Conservation (phyloP, 2,113 vertebrate species). For the Porphyrio hochstetteri region DNA sequence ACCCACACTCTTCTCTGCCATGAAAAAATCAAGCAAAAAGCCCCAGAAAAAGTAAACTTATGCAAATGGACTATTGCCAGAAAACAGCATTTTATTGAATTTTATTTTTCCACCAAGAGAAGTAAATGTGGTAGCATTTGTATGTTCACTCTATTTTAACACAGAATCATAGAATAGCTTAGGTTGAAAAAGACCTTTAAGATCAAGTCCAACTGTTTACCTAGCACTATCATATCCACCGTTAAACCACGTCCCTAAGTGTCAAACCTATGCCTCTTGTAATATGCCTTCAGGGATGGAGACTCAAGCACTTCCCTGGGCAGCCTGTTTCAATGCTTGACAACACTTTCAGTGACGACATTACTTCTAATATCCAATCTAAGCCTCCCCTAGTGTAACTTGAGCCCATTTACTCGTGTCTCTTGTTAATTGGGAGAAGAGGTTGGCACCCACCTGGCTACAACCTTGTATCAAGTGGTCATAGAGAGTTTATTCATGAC, state of each 20-base stretch:
- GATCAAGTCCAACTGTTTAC: rapidly evolving
- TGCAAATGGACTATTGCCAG: background rate
- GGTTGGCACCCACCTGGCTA: rapidly evolving
- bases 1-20: too few relatives aligned
- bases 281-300: background rate
- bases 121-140: background rate
- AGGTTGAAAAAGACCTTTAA: background rate
- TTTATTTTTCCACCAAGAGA: background rate
- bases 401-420: background rate
- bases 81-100: background rate
- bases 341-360: background rate
- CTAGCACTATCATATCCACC: background rate
- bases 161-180: background rate
- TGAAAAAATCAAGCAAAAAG: too few relatives aligned
- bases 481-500: too few relatives aligned
- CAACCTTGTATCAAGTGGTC: too few relatives aligned
- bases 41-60: background rate
- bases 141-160: background rate
- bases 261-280: background rate
- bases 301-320: background rate
- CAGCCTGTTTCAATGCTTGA: background rate
- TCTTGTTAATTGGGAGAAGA: background rate
- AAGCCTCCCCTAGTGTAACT: background rate
- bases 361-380: background rate
- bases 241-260: background rate